Evolutionary conservation across 2,797 vertebrate species (phyloP), one percentile per base, ranked within the genome.

Genomic region (Mus spretus): DNA sequence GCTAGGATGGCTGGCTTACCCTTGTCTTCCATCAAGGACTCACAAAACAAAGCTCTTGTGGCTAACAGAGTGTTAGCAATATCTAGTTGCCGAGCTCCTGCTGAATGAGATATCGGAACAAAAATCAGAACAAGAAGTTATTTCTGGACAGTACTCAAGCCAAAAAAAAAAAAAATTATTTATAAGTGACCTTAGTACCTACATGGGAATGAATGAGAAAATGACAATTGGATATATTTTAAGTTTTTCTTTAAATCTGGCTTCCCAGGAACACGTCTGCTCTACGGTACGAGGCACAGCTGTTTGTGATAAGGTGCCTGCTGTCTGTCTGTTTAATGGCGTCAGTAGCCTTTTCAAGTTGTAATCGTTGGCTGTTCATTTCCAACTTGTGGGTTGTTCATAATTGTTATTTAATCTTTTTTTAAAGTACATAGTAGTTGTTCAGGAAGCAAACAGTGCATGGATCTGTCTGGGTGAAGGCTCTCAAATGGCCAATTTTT

Each of bases 191-290:
- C 88, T 80, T 72, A 19, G 50, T 22, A 88, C 40, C 28, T 47
- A 72, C 61, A 72, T 67, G n/a, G n/a, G 90, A 86, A 78, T 55
- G 86, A 70, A 78, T 91, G 37, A 47, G 37, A 80, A 89, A 97
- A 70, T 86, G 89, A 80, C 83, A 75, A 85, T 78, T 53, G 84
- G 65, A 85, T 75, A 95, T 65, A 72, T 59, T 88, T 75, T 61
- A 84, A 50, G 72, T 78, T 91, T 96, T 55, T 84, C 72, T 89
- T 93, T 90, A 90, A 89, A 96, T 61, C 19, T 4, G 22, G 2
- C 83, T 89, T 90, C 94, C 75, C 9, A 22, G 81, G 26, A 75
- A 34, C 8, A 17, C 2, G 34, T 67, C 55, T 72, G 15, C 40
- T 75, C 22, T 55, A 1, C 0, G 79, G 34, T 37, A n/a, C 0